These are phyloP conservation scores for Calliphora vomitoria DNA, from an alignment of 2,888 invertebrate genomes.

Conservation along the genomic window DNA sequence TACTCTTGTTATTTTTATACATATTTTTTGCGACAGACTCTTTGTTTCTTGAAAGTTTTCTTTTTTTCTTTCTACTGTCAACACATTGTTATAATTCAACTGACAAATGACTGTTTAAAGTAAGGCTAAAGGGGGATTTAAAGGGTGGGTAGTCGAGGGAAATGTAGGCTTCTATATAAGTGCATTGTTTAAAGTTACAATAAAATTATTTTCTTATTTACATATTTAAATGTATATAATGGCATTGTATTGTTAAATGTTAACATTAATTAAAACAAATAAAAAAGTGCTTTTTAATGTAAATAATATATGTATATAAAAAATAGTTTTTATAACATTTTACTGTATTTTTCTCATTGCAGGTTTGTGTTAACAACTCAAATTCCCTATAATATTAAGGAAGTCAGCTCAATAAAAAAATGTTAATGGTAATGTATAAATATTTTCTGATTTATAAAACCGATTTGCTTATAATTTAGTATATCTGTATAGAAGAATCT, in stretches of 20 bases:
- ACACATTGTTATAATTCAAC: slow-evolving; percentile 56
- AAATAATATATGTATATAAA: slow-evolving; percentile 2
- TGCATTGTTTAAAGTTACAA: slow-evolving; percentile 1
- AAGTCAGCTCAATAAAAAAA: too few species aligned
- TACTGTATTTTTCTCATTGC: not conserved
- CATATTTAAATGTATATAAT: slow-evolving; percentile 33
- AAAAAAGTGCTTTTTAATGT: not conserved
- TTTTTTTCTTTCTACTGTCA: slow-evolving; percentile 11
- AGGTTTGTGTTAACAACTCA: too few species aligned
- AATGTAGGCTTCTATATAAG: not conserved
- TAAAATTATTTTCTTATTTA: slow-evolving; percentile 21
- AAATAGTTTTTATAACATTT: not conserved
- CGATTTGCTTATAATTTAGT: too few species aligned
- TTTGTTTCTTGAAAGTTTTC: slow-evolving; percentile 23
- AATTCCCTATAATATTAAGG: too few species aligned
- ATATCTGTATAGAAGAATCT: too few species aligned
- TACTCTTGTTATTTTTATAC: slow-evolving; percentile 44
- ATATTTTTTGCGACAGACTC: not conserved
- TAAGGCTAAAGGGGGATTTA: too few species aligned
- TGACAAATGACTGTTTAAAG: slow-evolving; percentile 59
- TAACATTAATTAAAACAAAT: slow-evolving; percentile 57
- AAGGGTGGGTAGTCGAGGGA: too few species aligned
- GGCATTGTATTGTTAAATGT: slow-evolving; percentile 58
- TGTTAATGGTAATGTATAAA: too few species aligned
- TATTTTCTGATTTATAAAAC: too few species aligned